Conservation (phyloP, 2,888 invertebrate species). For the Spodoptera exigua region DNA sequence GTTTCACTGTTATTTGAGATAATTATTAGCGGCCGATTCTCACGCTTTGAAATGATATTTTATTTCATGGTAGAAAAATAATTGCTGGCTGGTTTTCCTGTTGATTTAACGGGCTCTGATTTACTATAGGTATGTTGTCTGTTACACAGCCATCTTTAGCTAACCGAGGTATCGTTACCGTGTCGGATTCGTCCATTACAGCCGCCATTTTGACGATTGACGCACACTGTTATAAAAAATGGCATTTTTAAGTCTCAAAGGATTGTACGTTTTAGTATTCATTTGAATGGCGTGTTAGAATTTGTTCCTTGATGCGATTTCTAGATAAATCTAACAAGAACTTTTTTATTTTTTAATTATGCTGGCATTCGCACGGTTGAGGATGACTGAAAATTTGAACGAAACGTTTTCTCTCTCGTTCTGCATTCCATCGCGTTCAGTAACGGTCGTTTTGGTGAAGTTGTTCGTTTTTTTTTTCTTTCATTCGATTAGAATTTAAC, state of each 20-base stretch:
- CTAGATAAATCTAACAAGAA: conserved; percentile 38
- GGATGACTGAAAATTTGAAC: conserved; percentile 42
- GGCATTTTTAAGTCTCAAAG: too few species aligned
- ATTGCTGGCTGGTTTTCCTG: conserved; percentile 32
- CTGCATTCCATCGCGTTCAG: conserved; percentile 48
- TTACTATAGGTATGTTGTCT: conserved; percentile 29
- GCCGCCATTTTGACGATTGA: conserved; percentile 25
- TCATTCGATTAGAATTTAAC: conserved; percentile 28
- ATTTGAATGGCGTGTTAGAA: conserved; percentile 17
- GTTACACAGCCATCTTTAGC: conserved; percentile 29
- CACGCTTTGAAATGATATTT: conserved; percentile 37
- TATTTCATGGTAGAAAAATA: conserved; percentile 39
- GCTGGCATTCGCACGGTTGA: conserved; percentile 46
- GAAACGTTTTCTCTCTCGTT: conserved; percentile 48
- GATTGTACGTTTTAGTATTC: conserved; percentile 2
- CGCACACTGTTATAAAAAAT: conserved; percentile 28
- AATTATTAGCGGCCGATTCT: conserved; percentile 25
- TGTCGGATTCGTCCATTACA: conserved; percentile 37
- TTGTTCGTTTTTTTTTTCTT: conserved; percentile 14
- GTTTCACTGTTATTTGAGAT: conserved; percentile 30
- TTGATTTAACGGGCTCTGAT: conserved; percentile 43
- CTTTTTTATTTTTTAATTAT: conserved; percentile 52
- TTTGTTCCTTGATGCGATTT: conserved; percentile 15
- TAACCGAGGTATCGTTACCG: conserved; percentile 24
- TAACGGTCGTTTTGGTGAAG: conserved; percentile 33